phyloP scores from a whole-genome alignment of 2,113 vertebrate species.

The Arizona elegans region DNA sequence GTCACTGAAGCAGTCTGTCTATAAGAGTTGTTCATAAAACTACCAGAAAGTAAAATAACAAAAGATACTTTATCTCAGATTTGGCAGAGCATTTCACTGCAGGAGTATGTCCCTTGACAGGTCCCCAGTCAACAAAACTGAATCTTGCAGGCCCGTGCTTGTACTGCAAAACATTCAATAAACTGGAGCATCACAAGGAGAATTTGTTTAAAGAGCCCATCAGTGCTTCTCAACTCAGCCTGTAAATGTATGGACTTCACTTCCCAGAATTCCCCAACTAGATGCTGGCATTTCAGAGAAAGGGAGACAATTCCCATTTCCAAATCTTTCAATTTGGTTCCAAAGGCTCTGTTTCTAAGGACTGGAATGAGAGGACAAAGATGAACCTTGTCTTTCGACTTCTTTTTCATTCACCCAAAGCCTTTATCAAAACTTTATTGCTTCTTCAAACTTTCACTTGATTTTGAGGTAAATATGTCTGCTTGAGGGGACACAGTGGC shows the following conservation, averaged over 20 bases:
- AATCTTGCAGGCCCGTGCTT: neutral
- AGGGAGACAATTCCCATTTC: neutral
- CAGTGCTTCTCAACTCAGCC: neutral
- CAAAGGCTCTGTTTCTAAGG: neutral
- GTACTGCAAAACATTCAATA: neutral
- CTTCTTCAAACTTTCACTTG: neutral
- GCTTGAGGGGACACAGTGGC: too few relatives aligned
- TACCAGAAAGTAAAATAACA: neutral
- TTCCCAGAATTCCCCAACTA: neutral
- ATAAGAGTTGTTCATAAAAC: neutral
- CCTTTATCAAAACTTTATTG: neutral
- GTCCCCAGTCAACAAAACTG: neutral
- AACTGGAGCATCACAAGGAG: neutral
- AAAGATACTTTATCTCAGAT: neutral
- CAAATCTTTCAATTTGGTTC: neutral
- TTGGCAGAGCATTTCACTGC: neutral
- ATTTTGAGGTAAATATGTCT: neutral
- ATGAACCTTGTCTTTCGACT: neutral
- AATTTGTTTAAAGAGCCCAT: neutral
- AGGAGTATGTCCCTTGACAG: neutral
- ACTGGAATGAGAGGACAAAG: neutral
- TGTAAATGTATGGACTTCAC: neutral
- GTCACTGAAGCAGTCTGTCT: neutral
- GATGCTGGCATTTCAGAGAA: neutral
- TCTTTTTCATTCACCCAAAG: neutral